Evolutionary conservation across 2,888 invertebrate genomes (phyloP).

Genomic region (Erebia ligea): DNA sequence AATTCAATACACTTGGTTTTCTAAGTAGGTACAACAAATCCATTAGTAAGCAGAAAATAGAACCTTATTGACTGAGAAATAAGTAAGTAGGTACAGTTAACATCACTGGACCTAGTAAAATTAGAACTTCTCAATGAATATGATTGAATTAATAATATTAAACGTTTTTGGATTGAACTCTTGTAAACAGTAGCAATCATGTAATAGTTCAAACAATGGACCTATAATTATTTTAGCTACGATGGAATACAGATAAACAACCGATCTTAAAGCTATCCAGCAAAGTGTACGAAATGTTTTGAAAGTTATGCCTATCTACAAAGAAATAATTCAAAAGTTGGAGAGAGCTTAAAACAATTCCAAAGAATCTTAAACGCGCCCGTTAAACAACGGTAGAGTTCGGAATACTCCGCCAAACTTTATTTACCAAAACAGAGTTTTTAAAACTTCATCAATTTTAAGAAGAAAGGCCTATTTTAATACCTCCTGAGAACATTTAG

Average conservation of each 20-base stretch:
- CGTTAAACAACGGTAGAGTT: conserved; percentile 34
- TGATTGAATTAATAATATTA: too few species aligned
- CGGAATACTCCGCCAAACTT: conserved; percentile 29
- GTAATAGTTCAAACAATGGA: too few species aligned
- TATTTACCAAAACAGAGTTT: conserved; percentile 28
- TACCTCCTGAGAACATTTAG: not conserved
- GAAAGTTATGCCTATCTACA: conserved; percentile 9
- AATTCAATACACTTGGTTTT: too few species aligned
- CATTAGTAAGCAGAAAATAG: too few species aligned
- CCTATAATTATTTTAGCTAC: too few species aligned
- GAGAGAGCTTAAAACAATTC: conserved; percentile 29
- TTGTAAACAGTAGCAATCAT: too few species aligned
- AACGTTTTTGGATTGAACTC: too few species aligned
- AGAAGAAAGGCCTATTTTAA: conserved; percentile 21
- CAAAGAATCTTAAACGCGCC: conserved; percentile 33
- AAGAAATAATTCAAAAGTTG: conserved; percentile 13
- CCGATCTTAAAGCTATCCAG: not conserved
- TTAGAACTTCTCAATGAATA: too few species aligned
- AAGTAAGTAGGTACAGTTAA: too few species aligned
- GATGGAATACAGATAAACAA: not conserved
- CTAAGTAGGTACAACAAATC: too few species aligned
- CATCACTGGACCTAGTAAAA: too few species aligned
- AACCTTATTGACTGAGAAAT: too few species aligned
- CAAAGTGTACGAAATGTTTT: not conserved
- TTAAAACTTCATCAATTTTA: conserved; percentile 26